Percentiles rank a stretch among this genome's conserved stretches.
Evolutionary conservation across 1,140 invertebrate genomes (phyloP).

Genomic region (Bombus terrestris): DNA sequence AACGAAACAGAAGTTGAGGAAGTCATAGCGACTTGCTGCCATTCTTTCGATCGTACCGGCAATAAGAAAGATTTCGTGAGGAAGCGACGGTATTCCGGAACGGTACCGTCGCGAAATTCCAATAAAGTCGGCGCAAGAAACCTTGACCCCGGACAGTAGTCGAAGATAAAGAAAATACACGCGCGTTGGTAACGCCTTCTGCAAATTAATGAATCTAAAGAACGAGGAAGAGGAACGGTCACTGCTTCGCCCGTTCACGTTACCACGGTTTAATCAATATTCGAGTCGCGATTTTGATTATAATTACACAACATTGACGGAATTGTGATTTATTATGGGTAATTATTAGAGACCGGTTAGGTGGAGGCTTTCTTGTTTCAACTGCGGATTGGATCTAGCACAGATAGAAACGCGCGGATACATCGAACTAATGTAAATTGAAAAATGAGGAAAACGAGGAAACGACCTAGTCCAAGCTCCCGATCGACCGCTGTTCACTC

Average conservation of each 20-base stretch:
- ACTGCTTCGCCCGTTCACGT: conserved; percentile 56
- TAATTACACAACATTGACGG: conserved; percentile 80
- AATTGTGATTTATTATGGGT: conserved; percentile 79
- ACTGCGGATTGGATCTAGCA: not conserved
- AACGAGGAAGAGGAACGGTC: conserved; percentile 55
- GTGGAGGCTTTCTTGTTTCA: conserved; percentile 49
- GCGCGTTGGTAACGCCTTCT: conserved; percentile 21
- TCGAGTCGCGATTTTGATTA: conserved; percentile 78
- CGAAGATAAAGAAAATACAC: conserved; percentile 48
- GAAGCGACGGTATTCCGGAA: not conserved
- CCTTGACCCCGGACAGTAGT: conserved; percentile 45
- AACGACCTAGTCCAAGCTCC: not conserved
- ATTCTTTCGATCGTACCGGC: no score
- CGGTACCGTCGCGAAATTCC: no score
- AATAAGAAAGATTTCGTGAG: not conserved
- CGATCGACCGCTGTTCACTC: not conserved
- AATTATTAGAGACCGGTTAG: conserved; percentile 77
- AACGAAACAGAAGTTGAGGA: not conserved
- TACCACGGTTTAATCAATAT: conserved; percentile 76
- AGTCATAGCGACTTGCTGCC: not conserved
- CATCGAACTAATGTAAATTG: conserved; percentile 4
- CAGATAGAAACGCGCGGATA: not conserved
- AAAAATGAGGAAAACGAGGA: conserved; percentile 12
- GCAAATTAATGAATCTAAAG: conserved; percentile 70
- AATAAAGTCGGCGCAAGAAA: no score